phyloP scores from a whole-genome alignment of 2,797 vertebrate species.

The Neosalanx taihuensis region DNA sequence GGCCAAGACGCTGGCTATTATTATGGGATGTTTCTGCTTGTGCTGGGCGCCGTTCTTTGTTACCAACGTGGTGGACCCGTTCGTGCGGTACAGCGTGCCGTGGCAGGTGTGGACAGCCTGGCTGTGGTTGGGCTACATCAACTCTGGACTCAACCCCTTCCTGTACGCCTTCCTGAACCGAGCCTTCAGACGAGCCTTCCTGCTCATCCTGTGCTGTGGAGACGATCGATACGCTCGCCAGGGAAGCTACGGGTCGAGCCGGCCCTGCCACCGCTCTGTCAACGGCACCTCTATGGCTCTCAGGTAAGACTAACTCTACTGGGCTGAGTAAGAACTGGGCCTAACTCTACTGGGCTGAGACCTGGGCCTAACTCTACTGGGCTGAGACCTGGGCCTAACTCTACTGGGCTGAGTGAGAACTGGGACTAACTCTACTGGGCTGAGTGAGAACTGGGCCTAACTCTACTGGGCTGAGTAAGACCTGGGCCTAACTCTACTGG shows the following conservation, averaged over 20 bases:
- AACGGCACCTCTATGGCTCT: constrained; percentile 78
- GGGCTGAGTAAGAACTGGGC: constrained; percentile 20
- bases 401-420: no score
- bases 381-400: no score
- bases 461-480: no score
- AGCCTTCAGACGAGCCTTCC: constrained; percentile 78
- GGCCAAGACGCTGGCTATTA: constrained; percentile 78
- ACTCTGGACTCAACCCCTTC: constrained; percentile 81
- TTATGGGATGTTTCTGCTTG: constrained; percentile 82
- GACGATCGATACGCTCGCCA: constrained; percentile 67
- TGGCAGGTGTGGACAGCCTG: constrained; percentile 82
- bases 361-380: no score
- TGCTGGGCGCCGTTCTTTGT: constrained; percentile 83
- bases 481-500: no score
- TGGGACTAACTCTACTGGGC: no score
- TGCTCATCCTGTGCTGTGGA: constrained; percentile 80
- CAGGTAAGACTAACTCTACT: constrained; percentile 60
- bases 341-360: no score
- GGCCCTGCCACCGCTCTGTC: constrained; percentile 63
- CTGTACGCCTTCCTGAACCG: constrained; percentile 81
- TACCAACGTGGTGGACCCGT: constrained; percentile 81
- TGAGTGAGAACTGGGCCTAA: no score
- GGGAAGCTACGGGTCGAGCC: constrained; percentile 63
- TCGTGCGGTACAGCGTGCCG: constrained; percentile 77
- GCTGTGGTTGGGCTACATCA: constrained; percentile 82